Evolutionary conservation across 2,113 vertebrate species (phyloP).

Genomic region (Cyanistes caeruleus): DNA sequence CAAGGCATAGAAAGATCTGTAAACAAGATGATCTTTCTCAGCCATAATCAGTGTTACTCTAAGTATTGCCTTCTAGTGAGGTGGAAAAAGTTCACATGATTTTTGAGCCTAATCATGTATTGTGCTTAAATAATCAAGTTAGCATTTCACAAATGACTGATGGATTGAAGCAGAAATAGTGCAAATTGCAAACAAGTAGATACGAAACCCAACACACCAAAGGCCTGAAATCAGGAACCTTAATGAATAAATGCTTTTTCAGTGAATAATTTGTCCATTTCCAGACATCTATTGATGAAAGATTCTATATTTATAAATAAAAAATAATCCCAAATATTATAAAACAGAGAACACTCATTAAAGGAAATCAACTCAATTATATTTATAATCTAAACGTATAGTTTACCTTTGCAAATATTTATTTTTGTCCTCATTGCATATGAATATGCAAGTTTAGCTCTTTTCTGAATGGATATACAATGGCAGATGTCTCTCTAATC

Average conservation of each 20-base stretch:
- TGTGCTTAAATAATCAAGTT: background rate
- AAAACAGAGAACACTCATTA: conserved; percentile 66
- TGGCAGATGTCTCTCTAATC: conserved; percentile 78
- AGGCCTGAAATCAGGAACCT: background rate
- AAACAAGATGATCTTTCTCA: background rate
- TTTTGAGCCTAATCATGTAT: background rate
- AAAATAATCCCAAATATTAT: conserved; percentile 57
- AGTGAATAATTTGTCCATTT: conserved; percentile 12
- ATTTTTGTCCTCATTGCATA: conserved; percentile 71
- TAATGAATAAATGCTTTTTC: background rate
- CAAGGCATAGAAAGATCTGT: background rate
- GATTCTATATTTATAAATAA: conserved; percentile 77
- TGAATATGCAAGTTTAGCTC: conserved; percentile 73
- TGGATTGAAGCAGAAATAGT: background rate
- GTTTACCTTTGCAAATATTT: conserved; percentile 79
- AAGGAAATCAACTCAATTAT: conserved; percentile 72
- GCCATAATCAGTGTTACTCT: background rate
- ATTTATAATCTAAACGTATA: conserved; percentile 67
- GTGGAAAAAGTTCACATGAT: background rate
- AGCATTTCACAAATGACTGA: background rate
- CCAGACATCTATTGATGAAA: conserved; percentile 66
- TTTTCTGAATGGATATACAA: conserved; percentile 71
- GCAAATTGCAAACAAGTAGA: background rate
- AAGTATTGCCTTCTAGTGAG: background rate
- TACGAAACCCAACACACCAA: background rate